phyloP scores from a whole-genome alignment of 2,888 invertebrate species.

The Sericinus montela region DNA sequence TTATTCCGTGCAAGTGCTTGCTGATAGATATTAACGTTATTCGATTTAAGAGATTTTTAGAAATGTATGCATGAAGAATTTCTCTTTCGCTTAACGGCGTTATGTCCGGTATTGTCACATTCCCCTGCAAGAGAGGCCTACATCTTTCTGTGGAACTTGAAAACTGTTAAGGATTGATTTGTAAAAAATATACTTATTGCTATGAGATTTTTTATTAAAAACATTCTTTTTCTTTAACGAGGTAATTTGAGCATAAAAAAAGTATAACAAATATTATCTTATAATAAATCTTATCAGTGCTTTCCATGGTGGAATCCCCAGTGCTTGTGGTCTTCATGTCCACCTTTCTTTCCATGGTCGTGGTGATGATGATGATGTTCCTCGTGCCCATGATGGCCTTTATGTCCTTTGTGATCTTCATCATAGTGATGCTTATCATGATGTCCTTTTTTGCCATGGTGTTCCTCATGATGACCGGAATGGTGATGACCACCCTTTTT shows the following conservation, averaged over 20 bases:
- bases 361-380: constrained; percentile 87
- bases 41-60: neutral
- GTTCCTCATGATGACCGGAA: constrained; percentile 86
- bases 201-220: constrained; percentile 8
- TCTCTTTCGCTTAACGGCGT: too few relatives aligned
- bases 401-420: constrained; percentile 89
- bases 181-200: neutral
- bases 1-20: constrained; percentile 50
- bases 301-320: constrained; percentile 83
- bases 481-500: constrained; percentile 90
- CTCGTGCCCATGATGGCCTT: constrained; percentile 88
- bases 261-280: constrained; percentile 44
- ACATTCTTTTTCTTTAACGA: constrained; percentile 60
- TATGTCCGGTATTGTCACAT: too few relatives aligned
- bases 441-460: constrained; percentile 89
- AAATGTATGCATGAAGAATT: neutral
- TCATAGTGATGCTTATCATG: constrained; percentile 90
- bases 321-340: constrained; percentile 86
- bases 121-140: too few relatives aligned
- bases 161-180: too few relatives aligned
- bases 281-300: constrained; percentile 54
- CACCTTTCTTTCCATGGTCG: constrained; percentile 88
- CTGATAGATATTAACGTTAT: constrained; percentile 6
- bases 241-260: constrained; percentile 43
- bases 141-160: too few relatives aligned